A percentile compares a stretch with the other conserved stretches of the same genome.
These are phyloP conservation scores for Epinotia demarniana DNA, from an alignment of 2,888 invertebrate species.

Conservation along the genomic window DNA sequence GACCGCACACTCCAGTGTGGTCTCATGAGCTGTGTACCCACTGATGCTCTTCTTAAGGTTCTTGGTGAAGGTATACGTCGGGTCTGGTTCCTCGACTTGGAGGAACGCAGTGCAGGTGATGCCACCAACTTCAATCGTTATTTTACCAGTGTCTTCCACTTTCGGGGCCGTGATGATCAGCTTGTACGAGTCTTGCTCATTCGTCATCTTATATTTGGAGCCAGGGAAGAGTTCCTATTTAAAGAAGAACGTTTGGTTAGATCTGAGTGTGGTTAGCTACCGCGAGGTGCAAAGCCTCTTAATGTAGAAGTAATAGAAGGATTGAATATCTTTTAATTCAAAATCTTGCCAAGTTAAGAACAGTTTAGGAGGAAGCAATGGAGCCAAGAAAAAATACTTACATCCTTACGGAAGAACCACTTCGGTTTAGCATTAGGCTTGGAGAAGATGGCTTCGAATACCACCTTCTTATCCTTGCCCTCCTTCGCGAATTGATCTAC, in stretches of 20 bases:
- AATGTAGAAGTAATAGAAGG: no score
- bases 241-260: conserved; percentile 13
- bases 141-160: conserved; percentile 98
- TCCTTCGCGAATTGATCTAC: conserved; percentile 97
- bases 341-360: no score
- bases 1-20: conserved; percentile 95
- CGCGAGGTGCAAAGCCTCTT: no score
- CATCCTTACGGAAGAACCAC: conserved; percentile 96
- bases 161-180: conserved; percentile 95
- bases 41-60: conserved; percentile 94
- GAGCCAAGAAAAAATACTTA: conserved; percentile 80
- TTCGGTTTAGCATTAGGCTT: conserved; percentile 98
- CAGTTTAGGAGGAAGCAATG: no score
- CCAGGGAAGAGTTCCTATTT: conserved; percentile 96
- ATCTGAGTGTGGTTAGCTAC: no score
- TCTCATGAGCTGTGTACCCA: conserved; percentile 96
- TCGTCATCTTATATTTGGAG: conserved; percentile 97
- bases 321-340: no score
- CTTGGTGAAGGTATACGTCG: conserved; percentile 96
- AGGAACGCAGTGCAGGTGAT: conserved; percentile 95
- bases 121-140: conserved; percentile 97
- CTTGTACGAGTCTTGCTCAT: conserved; percentile 95
- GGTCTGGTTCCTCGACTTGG: conserved; percentile 98
- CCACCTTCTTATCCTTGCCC: conserved; percentile 97
- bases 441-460: conserved; percentile 97